phyloP scores from a whole-genome alignment of 2,113 vertebrate species.

The Pleuronectes platessa region DNA sequence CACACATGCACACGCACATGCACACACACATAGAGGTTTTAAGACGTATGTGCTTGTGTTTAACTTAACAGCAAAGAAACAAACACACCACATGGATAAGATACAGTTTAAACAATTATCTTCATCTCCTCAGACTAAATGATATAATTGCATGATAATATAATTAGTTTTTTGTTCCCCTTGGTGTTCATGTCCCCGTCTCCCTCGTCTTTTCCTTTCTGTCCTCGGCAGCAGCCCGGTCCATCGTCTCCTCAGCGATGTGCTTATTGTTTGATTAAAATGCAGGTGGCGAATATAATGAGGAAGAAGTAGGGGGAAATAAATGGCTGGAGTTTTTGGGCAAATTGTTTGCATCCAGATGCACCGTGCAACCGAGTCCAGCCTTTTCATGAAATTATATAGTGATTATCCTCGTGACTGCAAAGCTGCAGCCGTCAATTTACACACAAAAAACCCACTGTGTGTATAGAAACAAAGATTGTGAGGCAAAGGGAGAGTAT shows the following conservation, averaged over 20 bases:
- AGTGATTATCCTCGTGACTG: conserved; percentile 55
- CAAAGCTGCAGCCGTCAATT: conserved; percentile 34
- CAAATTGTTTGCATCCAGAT: conserved; percentile 64
- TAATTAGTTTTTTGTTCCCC: conserved; percentile 42
- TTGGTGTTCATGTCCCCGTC: conserved; percentile 32
- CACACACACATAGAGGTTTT: neutral
- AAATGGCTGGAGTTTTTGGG: conserved; percentile 27
- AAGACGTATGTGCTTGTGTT: neutral
- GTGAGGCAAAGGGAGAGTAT: neutral
- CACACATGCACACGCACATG: conserved; percentile 3
- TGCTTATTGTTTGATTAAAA: conserved; percentile 61
- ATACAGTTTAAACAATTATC: conserved; percentile 38
- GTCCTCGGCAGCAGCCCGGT: neutral
- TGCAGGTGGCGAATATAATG: conserved; percentile 55
- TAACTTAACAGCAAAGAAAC: neutral
- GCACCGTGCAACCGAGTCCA: conserved; percentile 37
- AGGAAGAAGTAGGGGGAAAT: conserved; percentile 40
- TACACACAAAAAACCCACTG: conserved; percentile 5
- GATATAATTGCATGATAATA: conserved; percentile 54
- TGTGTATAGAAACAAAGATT: neutral
- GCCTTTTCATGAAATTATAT: conserved; percentile 59
- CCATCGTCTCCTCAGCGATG: conserved; percentile 16
- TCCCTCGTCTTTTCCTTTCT: conserved; percentile 9
- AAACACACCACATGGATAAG: neutral
- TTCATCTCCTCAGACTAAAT: conserved; percentile 50